A percentile compares a stretch with the other conserved stretches of the same genome.
Conservation (phyloP, 2,888 invertebrate genomes). For the Hydrotaea cyrtoneurina region DNA sequence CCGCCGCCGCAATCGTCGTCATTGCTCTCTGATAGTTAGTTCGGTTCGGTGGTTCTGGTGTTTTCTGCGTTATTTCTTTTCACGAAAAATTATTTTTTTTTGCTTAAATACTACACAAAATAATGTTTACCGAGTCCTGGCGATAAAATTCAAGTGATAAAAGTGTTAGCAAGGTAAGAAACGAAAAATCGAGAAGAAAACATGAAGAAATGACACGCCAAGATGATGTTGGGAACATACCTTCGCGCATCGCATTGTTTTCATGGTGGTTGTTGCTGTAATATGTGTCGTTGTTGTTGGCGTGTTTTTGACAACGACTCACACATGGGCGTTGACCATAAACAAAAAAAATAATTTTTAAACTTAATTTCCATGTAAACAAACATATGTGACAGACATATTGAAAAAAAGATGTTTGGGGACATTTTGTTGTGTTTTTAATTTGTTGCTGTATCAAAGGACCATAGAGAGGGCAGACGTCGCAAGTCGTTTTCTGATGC, state of each 20-base stretch:
- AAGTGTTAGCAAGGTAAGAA: slow-evolving; percentile 57
- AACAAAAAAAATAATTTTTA: slow-evolving; percentile 24
- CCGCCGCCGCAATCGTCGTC: no score
- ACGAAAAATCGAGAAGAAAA: slow-evolving; percentile 29
- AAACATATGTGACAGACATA: no score
- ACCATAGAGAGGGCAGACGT: no score
- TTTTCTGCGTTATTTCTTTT: slow-evolving; percentile 52
- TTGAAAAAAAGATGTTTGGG: no score
- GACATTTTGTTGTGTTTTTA: no score
- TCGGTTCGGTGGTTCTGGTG: slow-evolving; percentile 55
- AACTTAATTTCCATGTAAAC: not conserved
- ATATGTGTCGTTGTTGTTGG: slow-evolving; percentile 65
- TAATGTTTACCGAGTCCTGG: slow-evolving; percentile 48
- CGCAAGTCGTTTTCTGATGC: no score
- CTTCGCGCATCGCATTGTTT: slow-evolving; percentile 67
- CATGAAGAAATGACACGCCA: slow-evolving; percentile 46
- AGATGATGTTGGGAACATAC: slow-evolving; percentile 63
- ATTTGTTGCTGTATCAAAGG: not conserved
- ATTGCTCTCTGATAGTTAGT: no score
- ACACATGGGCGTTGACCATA: slow-evolving; percentile 77
- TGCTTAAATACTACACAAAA: slow-evolving; percentile 19
- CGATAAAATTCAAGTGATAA: slow-evolving; percentile 32
- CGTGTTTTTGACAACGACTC: slow-evolving; percentile 40
- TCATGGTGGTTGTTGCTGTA: slow-evolving; percentile 69
- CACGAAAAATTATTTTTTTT: slow-evolving; percentile 45